Conservation (phyloP, 2,797 vertebrate genomes). For the Decapterus maruadsi region DNA sequence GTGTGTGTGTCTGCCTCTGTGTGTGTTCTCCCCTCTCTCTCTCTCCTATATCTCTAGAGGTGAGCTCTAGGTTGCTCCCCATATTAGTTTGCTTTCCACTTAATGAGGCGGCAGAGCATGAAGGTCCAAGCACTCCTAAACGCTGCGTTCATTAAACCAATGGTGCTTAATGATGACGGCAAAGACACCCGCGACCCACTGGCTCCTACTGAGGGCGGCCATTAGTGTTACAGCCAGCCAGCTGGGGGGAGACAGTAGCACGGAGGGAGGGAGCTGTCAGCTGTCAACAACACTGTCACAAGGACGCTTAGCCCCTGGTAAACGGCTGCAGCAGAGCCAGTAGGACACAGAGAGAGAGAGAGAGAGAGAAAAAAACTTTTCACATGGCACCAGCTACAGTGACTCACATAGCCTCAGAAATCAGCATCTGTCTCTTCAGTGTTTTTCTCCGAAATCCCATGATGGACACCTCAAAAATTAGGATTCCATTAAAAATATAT, state of each 20-base stretch:
- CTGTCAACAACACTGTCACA: conserved; percentile 76
- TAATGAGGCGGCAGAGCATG: conserved; percentile 87
- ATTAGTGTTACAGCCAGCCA: conserved; percentile 80
- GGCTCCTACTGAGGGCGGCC: conserved; percentile 79
- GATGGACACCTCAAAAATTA: conserved; percentile 16
- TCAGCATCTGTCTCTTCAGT: not conserved
- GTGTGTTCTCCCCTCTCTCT: not conserved
- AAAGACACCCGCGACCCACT: conserved; percentile 82
- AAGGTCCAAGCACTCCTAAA: conserved; percentile 89
- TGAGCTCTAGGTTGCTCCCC: conserved; percentile 87
- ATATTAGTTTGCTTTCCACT: conserved; percentile 88
- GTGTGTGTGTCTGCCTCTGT: not conserved
- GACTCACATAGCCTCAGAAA: not conserved
- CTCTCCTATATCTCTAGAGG: conserved; percentile 79
- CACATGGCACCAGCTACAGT: not conserved
- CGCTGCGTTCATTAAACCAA: conserved; percentile 86
- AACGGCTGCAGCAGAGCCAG: conserved; percentile 55
- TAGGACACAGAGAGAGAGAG: not conserved
- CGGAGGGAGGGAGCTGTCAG: conserved; percentile 57
- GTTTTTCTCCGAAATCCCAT: not conserved
- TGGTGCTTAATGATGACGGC: conserved; percentile 87
- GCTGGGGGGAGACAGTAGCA: conserved; percentile 62
- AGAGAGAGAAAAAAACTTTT: not conserved
- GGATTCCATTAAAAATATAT: conserved; percentile 21
- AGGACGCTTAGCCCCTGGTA: conserved; percentile 71